Evolutionary conservation across 2,797 vertebrate species (phyloP).

Genomic region (Perodicticus potto): DNA sequence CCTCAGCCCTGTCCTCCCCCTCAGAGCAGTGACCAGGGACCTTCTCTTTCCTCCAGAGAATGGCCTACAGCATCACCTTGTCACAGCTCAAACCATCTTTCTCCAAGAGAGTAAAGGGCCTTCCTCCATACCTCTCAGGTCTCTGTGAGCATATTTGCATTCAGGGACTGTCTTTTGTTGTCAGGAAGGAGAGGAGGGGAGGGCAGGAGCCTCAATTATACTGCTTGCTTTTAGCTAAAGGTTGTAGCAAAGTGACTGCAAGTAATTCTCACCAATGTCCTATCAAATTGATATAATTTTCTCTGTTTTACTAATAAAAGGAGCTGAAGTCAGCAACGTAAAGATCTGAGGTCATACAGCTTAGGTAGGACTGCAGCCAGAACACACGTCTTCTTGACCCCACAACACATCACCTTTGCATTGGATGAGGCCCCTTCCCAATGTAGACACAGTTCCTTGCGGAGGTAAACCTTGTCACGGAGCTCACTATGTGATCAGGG

Average conservation of each 20-base stretch:
- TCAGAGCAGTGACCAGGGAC: background rate
- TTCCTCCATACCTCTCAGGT: no score
- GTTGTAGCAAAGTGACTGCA: background rate
- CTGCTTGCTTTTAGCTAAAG: background rate
- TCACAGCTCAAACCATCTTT: background rate
- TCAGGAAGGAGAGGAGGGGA: background rate
- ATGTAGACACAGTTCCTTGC: background rate
- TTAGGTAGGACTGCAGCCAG: rapidly evolving
- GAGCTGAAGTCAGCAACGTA: background rate
- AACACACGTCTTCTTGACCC: background rate
- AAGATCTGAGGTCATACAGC: rapidly evolving
- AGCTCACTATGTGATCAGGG: background rate
- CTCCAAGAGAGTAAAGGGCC: background rate
- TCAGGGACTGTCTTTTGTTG: background rate
- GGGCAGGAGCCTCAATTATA: rapidly evolving
- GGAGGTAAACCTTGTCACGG: background rate
- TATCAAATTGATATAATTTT: background rate
- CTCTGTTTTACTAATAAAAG: background rate
- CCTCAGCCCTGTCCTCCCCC: rapidly evolving
- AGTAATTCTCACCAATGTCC: background rate
- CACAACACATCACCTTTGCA: background rate
- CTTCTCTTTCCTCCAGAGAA: background rate
- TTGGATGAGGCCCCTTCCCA: background rate
- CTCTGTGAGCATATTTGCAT: background rate
- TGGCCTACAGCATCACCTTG: background rate